Percentiles rank a stretch among this genome's conserved stretches.
phyloP scores from a whole-genome alignment of 2,797 vertebrate genomes.

The Characodon lateralis region DNA sequence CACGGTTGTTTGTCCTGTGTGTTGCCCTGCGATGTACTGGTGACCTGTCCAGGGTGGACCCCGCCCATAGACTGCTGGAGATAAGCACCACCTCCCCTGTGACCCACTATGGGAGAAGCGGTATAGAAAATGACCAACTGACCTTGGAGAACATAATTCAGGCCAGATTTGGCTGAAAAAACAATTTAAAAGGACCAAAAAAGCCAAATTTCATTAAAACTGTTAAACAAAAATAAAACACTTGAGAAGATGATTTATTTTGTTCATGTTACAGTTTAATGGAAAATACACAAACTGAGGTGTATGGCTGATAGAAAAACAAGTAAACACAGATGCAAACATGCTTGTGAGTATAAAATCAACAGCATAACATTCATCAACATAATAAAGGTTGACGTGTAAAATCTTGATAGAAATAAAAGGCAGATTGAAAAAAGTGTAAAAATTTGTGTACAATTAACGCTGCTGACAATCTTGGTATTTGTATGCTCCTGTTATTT shows the following conservation, averaged over 20 bases:
- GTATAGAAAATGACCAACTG: no score
- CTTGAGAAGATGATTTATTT: constrained; percentile 12
- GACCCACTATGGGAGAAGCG: no score
- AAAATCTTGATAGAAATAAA: constrained; percentile 30
- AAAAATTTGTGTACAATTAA: constrained; percentile 19
- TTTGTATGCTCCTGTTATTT: constrained; percentile 19
- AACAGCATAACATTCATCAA: constrained; percentile 58
- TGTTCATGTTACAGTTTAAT: constrained; percentile 49
- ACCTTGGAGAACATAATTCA: neutral
- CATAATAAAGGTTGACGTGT: constrained; percentile 25
- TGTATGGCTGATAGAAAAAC: constrained; percentile 49
- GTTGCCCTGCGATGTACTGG: no score
- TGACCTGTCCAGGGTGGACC: no score
- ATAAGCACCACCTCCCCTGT: no score
- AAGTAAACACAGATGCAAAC: constrained; percentile 54
- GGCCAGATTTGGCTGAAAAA: neutral
- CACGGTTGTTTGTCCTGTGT: no score
- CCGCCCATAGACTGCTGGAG: no score
- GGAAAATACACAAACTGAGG: constrained; percentile 42
- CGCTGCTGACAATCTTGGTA: constrained; percentile 40
- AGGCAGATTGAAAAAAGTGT: constrained; percentile 18
- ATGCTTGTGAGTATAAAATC: constrained; percentile 65
- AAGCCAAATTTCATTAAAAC: neutral
- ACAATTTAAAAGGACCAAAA: neutral
- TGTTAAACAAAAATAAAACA: constrained; percentile 14